A percentile compares a stretch with the other conserved stretches of the same genome.
Evolutionary conservation across 1,140 invertebrate genomes (phyloP).

Genomic region (Thaumetopoea pityocampa): DNA sequence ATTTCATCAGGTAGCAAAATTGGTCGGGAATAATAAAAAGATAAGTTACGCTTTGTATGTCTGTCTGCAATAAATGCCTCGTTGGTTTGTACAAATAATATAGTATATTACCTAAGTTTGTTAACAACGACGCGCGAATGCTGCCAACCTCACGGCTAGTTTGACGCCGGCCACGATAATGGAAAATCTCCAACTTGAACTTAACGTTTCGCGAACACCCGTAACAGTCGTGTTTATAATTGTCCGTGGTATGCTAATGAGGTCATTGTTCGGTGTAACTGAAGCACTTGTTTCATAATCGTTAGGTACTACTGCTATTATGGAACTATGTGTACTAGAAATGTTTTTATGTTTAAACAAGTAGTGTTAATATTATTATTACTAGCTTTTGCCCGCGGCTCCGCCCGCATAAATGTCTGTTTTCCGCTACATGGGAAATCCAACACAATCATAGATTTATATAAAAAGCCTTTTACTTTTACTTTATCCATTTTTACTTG

Average conservation of each 20-base stretch:
- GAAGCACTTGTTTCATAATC: not conserved
- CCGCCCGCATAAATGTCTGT: too few species aligned
- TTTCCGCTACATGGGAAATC: too few species aligned
- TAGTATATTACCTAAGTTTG: slow-evolving; percentile 35
- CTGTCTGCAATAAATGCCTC: too few species aligned
- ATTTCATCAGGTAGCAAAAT: too few species aligned
- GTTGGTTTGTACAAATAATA: too few species aligned
- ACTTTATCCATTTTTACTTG: too few species aligned
- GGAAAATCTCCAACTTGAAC: slow-evolving; percentile 28
- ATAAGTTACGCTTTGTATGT: too few species aligned
- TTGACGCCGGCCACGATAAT: slow-evolving; percentile 33
- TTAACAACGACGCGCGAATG: slow-evolving; percentile 31
- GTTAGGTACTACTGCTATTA: slow-evolving; percentile 1
- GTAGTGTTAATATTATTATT: too few species aligned
- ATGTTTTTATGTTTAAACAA: slow-evolving; percentile 5
- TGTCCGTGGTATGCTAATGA: slow-evolving; percentile 12
- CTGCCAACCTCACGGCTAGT: slow-evolving; percentile 32
- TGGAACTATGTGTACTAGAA: slow-evolving; percentile 3
- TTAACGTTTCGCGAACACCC: slow-evolving; percentile 24
- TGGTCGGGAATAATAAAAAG: too few species aligned
- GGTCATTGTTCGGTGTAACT: slow-evolving; percentile 8
- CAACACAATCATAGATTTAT: too few species aligned
- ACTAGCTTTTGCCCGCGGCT: too few species aligned
- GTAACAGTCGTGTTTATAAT: slow-evolving; percentile 18
- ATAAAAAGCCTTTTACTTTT: too few species aligned